Conservation (phyloP, 2,797 vertebrate genomes). For the Phoebastria nigripes region DNA sequence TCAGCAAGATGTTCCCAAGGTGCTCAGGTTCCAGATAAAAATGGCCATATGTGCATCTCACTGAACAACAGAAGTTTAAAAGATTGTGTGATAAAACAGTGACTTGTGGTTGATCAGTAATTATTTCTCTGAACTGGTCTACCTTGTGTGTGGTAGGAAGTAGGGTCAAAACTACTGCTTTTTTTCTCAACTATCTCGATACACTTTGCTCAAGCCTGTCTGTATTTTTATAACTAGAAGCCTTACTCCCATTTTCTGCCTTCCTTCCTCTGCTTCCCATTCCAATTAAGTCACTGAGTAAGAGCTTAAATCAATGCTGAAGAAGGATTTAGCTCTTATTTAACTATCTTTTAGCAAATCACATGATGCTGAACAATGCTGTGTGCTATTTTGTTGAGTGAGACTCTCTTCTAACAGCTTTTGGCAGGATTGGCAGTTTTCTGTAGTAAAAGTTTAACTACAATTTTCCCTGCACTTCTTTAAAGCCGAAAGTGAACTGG, state of each 20-base stretch:
- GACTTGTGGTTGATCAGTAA: neutral
- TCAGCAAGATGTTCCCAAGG: neutral
- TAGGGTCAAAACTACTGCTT: neutral
- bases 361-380: slow-evolving; percentile 43
- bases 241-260: neutral
- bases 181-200: slow-evolving; percentile 18
- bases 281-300: neutral
- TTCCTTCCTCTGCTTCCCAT: neutral
- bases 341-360: slow-evolving; percentile 57
- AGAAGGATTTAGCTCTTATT: neutral
- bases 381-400: slow-evolving; percentile 45
- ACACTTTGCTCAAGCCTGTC: neutral
- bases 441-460: slow-evolving; percentile 30
- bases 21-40: neutral
- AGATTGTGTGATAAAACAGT: neutral
- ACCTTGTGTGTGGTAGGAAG: neutral
- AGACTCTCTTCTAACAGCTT: slow-evolving; percentile 43
- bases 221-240: neutral
- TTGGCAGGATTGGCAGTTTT: slow-evolving; percentile 47
- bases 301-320: neutral
- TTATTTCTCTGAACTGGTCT: neutral
- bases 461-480: neutral
- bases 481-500: neutral
- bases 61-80: neutral
- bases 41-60: neutral